Evolutionary conservation across 1,140 invertebrate genomes (phyloP).

Genomic region (Centruroides vittatus): DNA sequence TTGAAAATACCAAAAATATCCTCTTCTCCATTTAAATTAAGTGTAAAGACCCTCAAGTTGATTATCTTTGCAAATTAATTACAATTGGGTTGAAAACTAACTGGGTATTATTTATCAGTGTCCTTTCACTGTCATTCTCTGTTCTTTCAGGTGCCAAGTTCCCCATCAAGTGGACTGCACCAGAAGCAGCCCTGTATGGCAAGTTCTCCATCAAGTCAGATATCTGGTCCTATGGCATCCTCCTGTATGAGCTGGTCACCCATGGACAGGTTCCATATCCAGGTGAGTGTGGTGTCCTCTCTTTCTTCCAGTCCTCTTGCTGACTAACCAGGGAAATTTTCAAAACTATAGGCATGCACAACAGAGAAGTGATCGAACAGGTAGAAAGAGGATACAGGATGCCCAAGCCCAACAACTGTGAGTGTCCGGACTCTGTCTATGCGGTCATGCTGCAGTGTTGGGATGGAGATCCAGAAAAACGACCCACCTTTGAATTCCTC

Average conservation of each 20-base stretch:
- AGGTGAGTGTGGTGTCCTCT: slow-evolving; percentile 34
- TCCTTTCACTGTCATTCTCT: too few species aligned
- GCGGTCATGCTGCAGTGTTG: slow-evolving; percentile 82
- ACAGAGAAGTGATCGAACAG: slow-evolving; percentile 87
- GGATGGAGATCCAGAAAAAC: slow-evolving; percentile 76
- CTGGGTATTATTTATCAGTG: too few species aligned
- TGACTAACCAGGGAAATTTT: too few species aligned
- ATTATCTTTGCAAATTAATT: too few species aligned
- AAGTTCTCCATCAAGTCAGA: slow-evolving; percentile 96
- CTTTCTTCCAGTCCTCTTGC: too few species aligned
- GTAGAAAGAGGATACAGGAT: slow-evolving; percentile 90
- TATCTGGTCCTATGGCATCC: slow-evolving; percentile 95
- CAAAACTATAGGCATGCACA: slow-evolving; percentile 56
- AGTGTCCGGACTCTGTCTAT: slow-evolving; percentile 80
- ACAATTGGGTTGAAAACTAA: too few species aligned
- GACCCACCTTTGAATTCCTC: slow-evolving; percentile 93
- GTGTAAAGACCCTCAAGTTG: too few species aligned
- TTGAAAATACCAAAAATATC: too few species aligned
- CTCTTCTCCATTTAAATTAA: too few species aligned
- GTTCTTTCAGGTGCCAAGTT: slow-evolving; percentile 54
- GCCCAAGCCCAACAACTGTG: slow-evolving; percentile 49
- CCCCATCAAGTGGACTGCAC: slow-evolving; percentile 93
- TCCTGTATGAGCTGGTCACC: slow-evolving; percentile 92
- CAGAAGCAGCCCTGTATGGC: slow-evolving; percentile 84
- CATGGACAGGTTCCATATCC: slow-evolving; percentile 86